phyloP scores from a whole-genome alignment of 64 coral and sea anemone species.

The Cladopsammia gracilis region DNA sequence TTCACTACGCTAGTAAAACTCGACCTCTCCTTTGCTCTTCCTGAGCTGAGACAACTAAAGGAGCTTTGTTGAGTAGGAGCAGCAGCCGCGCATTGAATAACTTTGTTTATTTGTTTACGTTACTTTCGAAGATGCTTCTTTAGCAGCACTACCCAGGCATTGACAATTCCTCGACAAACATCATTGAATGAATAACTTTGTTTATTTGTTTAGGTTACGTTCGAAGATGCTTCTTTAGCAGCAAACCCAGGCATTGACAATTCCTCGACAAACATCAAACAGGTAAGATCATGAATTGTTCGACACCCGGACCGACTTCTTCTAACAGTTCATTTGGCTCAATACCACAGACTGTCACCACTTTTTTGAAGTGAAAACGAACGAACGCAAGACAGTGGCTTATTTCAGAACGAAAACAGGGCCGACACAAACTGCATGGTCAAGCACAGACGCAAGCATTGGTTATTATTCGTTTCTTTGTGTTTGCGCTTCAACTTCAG shows the following conservation, averaged over 20 bases:
- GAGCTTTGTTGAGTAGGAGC: background rate
- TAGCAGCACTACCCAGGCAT: background rate
- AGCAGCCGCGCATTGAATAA: background rate
- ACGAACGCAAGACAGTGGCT: too few relatives aligned
- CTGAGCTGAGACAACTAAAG: too few relatives aligned
- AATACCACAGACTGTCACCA: too few relatives aligned
- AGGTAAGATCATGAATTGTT: background rate
- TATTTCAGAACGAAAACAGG: too few relatives aligned
- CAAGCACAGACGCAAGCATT: too few relatives aligned
- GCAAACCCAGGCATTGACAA: background rate
- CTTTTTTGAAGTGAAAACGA: too few relatives aligned
- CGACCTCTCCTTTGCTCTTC: too few relatives aligned
- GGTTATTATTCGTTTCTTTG: background rate
- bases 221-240: constrained; percentile 6
- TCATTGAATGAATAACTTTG: background rate
- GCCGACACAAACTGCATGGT: too few relatives aligned
- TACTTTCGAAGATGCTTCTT: constrained; percentile 21
- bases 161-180: background rate
- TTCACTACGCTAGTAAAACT: too few relatives aligned
- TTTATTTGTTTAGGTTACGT: constrained; percentile 8
- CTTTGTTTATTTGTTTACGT: background rate
- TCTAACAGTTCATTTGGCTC: background rate
- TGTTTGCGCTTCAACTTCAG: background rate
- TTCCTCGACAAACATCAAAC: background rate
- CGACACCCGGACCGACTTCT: too few relatives aligned